These are phyloP conservation scores for Clarias macrocephalus DNA, from an alignment of 2,113 vertebrate genomes.

Conservation along the genomic window DNA sequence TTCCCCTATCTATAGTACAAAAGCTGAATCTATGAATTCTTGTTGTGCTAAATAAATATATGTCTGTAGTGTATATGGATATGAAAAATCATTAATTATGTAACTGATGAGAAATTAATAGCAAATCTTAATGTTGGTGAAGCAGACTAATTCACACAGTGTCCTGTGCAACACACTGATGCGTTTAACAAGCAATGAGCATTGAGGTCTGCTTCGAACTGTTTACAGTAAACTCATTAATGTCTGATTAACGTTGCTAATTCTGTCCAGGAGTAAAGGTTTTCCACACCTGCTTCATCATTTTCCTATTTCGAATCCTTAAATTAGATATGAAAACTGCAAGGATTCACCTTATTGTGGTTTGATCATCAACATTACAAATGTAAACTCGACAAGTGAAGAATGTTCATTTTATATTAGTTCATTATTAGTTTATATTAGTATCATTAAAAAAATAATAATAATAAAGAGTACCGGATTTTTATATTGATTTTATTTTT, in stretches of 20 bases:
- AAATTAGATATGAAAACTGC: background rate
- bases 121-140: constrained; percentile 57
- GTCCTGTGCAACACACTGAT: constrained; percentile 63
- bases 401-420: constrained; percentile 46
- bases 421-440: background rate
- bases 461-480: constrained; percentile 35
- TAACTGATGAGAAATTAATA: constrained; percentile 14
- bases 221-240: constrained; percentile 32
- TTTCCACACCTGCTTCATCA: background rate
- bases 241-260: constrained; percentile 42
- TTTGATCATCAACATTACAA: background rate
- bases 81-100: constrained; percentile 19
- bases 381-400: constrained; percentile 20
- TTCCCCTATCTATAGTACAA: background rate
- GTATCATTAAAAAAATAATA: no score
- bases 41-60: constrained; percentile 48
- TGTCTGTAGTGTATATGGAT: constrained; percentile 51
- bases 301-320: background rate
- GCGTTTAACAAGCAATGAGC: constrained; percentile 27
- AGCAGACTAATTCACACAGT: constrained; percentile 64
- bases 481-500: constrained; percentile 58
- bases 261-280: constrained; percentile 41
- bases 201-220: background rate
- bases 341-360: background rate
- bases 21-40: constrained; percentile 42